phyloP scores from a whole-genome alignment of 2,113 vertebrate species.

The Craseonycteris thonglongyai region DNA sequence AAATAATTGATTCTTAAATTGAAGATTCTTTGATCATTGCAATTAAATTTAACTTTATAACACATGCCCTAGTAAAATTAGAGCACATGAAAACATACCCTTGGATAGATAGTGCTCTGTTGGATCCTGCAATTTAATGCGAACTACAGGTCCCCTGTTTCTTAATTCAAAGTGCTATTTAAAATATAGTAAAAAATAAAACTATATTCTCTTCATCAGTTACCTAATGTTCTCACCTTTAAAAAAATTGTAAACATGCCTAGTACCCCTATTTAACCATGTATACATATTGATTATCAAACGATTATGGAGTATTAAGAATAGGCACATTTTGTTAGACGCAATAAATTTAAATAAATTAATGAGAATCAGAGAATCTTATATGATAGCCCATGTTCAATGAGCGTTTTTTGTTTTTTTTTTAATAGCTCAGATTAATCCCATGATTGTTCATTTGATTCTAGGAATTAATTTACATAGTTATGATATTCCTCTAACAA shows the following conservation, averaged over 20 bases:
- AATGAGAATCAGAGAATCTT: background rate
- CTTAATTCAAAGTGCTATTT: background rate
- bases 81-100: background rate
- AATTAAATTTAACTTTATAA: background rate
- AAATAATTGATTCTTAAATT: background rate
- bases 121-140: background rate
- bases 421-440: background rate
- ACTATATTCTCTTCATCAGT: background rate
- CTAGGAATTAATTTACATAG: background rate
- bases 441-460: background rate
- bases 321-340: background rate
- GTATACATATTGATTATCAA: background rate
- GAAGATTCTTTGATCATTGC: background rate
- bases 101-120: background rate
- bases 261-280: background rate
- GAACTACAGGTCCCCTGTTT: background rate
- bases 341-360: background rate
- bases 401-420: background rate
- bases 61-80: background rate
- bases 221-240: background rate
- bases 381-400: background rate
- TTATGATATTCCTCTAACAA: background rate
- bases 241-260: background rate
- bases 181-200: background rate
- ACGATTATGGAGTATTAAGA: background rate